These are phyloP conservation scores for Macrobrachium nipponense DNA, from an alignment of 1,140 invertebrate genomes.

Conservation along the genomic window DNA sequence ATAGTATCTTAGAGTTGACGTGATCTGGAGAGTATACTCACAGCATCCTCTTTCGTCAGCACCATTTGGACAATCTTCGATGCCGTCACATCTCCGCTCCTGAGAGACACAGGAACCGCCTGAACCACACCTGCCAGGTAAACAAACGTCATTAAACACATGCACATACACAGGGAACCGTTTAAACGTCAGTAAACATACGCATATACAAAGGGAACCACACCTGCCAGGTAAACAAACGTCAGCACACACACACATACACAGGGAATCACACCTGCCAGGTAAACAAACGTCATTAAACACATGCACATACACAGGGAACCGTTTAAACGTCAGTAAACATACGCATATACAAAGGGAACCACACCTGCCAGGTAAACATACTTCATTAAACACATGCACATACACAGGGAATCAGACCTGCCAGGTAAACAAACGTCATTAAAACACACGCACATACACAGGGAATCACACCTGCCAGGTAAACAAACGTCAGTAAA, in stretches of 20 bases:
- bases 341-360: not conserved
- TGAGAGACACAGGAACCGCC: conserved; percentile 79
- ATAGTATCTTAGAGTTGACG: not conserved
- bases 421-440: conserved; percentile 23
- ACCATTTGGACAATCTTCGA: conserved; percentile 84
- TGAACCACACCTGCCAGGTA: conserved; percentile 71
- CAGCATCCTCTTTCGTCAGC: conserved; percentile 87
- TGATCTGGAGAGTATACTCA: conserved; percentile 71
- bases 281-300: not conserved
- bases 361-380: conserved; percentile 5
- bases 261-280: too few species aligned
- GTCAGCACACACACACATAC: too few species aligned
- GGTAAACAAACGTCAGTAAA: not conserved
- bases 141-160: not conserved
- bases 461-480: conserved; percentile 75
- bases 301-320: conserved; percentile 18
- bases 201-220: conserved; percentile 9
- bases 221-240: too few species aligned
- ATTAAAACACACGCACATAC: too few species aligned
- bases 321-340: too few species aligned
- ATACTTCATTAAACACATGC: conserved; percentile 15
- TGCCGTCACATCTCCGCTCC: conserved; percentile 82
- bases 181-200: conserved; percentile 19
- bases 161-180: conserved; percentile 5
- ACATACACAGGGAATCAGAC: conserved; percentile 71